phyloP scores from a whole-genome alignment of 2,113 vertebrate species.

The Bagarius yarrelli region DNA sequence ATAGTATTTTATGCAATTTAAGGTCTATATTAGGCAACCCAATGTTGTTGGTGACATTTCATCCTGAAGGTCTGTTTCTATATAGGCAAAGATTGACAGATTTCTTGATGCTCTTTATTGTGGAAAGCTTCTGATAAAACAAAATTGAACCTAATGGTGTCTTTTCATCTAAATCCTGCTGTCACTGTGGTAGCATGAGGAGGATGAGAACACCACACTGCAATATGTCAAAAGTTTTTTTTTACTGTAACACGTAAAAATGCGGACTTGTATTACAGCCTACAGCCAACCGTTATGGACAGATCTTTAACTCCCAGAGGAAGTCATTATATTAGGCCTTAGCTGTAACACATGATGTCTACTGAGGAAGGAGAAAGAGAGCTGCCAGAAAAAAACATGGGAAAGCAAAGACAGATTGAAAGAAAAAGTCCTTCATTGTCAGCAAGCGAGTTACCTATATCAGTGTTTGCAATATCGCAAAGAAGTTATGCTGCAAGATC shows the following conservation, averaged over 20 bases:
- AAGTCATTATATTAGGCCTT: constrained; percentile 71
- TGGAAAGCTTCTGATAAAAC: constrained; percentile 44
- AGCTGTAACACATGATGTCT: constrained; percentile 58
- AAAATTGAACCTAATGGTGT: constrained; percentile 53
- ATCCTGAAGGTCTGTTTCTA: not conserved
- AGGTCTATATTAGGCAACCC: not conserved
- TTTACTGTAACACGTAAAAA: constrained; percentile 58
- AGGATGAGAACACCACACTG: constrained; percentile 50
- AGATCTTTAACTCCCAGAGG: constrained; percentile 65
- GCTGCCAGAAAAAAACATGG: constrained; percentile 39
- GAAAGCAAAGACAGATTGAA: constrained; percentile 40
- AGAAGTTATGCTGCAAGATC: constrained; percentile 3
- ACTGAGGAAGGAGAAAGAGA: constrained; percentile 61
- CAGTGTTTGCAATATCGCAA: constrained; percentile 34
- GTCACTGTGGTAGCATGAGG: constrained; percentile 44
- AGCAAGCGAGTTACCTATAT: constrained; percentile 43
- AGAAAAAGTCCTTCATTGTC: constrained; percentile 24
- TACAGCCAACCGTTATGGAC: constrained; percentile 59
- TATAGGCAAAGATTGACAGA: constrained; percentile 14
- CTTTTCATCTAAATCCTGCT: constrained; percentile 58
- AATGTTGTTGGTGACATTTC: not conserved
- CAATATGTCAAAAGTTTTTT: constrained; percentile 57
- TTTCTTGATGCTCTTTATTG: constrained; percentile 28
- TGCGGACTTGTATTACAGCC: constrained; percentile 50
- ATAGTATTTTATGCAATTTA: not conserved